These are phyloP conservation scores for Cinclus cinclus DNA, from an alignment of 2,113 vertebrate genomes.

Conservation along the genomic window DNA sequence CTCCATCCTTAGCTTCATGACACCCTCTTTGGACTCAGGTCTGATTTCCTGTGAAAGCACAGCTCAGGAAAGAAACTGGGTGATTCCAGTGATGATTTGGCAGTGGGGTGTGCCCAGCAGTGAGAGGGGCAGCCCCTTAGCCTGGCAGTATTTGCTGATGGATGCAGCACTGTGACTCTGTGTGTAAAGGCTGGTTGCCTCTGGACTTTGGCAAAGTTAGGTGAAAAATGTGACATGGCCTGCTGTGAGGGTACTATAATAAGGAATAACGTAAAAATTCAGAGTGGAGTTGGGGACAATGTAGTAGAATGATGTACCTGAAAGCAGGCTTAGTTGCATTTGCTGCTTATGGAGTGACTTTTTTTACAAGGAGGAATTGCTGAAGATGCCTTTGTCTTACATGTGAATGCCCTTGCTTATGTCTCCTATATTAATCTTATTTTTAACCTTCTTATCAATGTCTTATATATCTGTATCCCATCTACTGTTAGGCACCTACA, in stretches of 20 bases:
- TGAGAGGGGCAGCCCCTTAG: neutral
- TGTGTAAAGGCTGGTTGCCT: neutral
- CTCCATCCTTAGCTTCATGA: neutral
- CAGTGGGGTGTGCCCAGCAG: neutral
- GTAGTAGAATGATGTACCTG: neutral
- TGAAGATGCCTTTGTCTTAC: neutral
- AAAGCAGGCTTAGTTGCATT: neutral
- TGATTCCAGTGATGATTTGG: neutral
- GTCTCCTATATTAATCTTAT: neutral
- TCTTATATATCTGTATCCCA: neutral
- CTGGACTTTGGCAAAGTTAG: neutral
- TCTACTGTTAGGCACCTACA: fast-evolving
- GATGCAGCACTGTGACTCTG: neutral
- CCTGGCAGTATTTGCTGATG: neutral
- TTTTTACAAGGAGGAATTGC: neutral
- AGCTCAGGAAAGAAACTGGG: neutral
- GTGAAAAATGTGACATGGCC: neutral
- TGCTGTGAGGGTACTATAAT: neutral
- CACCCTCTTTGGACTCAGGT: neutral
- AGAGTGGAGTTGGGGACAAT: neutral
- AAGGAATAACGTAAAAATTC: neutral
- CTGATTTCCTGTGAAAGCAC: neutral
- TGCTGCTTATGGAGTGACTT: neutral
- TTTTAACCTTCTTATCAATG: neutral
- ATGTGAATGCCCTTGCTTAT: neutral